Base-by-base conservation (phyloP, 2,797 vertebrate species). In the Anabacerthia variegaticeps region DNA sequence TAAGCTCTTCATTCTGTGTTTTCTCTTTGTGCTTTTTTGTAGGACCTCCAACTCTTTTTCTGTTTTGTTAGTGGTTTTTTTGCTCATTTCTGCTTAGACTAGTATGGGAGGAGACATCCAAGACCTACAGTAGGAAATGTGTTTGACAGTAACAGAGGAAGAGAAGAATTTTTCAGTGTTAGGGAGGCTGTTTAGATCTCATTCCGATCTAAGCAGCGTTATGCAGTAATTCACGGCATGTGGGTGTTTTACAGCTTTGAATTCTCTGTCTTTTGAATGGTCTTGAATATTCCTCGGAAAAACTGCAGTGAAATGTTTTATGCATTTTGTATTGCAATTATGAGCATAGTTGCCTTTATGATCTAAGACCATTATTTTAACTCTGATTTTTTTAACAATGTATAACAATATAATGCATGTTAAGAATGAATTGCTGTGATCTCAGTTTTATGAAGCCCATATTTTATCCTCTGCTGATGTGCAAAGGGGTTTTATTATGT, bases 1-100 rank as follows among this genome's bases (percentile, higher is more conserved):
- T 83, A n/a, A 68, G 52, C 49, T 67, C 75, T 93, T 96, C 54
- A n/a, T 77, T 96, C 82, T 95, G 75, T 96, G 80, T 76, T 96
- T 84, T 81, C 62, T 87, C 63, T 92, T 86, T 19, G 9, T 82
- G 67, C 58, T 66, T 96, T 92, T 94, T 61, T 69, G 69, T 85
- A 48, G 90, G 92, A 65, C 84, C 72, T 91, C 81, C 66, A 34
- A 34, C 52, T 81, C 86, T 86, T 92, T 90, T 80, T 87, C 41
- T 88, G n/a, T 83, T 91, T 96, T 88, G 18, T 34, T 85, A 72
- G 49, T 65, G 49, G 6, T 44, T 87, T 91, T 95, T 95, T 91
- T 66, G 56, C 86, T 83, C 41, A 21, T 21, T 92, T 85, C 34
- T 92, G 10, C 65, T 73, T 78, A 65, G 63, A 34, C 51, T 79